A percentile compares a stretch with the other conserved stretches of the same genome.
Conservation (phyloP, 2,888 invertebrate genomes). For the Sarcophaga caerulescens region DNA sequence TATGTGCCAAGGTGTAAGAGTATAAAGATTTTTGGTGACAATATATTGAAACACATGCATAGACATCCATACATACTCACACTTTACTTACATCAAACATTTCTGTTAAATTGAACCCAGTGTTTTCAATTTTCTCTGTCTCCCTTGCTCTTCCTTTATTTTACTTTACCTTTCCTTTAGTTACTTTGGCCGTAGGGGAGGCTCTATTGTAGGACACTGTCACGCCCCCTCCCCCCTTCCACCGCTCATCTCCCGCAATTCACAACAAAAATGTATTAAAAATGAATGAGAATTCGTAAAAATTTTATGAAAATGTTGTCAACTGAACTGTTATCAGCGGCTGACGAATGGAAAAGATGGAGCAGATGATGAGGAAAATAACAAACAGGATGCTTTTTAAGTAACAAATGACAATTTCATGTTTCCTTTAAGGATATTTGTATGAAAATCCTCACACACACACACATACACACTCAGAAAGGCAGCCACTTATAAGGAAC, state of each 20-base stretch:
- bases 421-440: conserved; percentile 59
- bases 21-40: conserved; percentile 8
- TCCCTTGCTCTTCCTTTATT: background rate
- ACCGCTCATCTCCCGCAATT: too few relatives aligned
- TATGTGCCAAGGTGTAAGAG: background rate
- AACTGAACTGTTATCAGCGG: background rate
- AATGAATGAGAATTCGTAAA: conserved; percentile 15
- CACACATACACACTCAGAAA: background rate
- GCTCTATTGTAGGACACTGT: background rate
- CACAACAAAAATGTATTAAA: conserved; percentile 6
- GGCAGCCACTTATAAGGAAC: conserved; percentile 5
- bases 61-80: background rate
- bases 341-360: background rate
- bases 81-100: background rate
- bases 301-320: conserved; percentile 31
- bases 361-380: conserved; percentile 1
- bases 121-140: background rate
- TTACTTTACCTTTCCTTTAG: background rate
- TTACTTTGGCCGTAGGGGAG: background rate
- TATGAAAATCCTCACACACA: conserved; percentile 25
- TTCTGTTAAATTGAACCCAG: background rate
- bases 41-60: conserved; percentile 21
- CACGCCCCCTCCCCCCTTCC: too few relatives aligned
- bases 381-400: conserved; percentile 43
- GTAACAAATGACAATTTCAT: conserved; percentile 62